Conservation (phyloP, 2,888 invertebrate species). For the Tiliacea aurago region DNA sequence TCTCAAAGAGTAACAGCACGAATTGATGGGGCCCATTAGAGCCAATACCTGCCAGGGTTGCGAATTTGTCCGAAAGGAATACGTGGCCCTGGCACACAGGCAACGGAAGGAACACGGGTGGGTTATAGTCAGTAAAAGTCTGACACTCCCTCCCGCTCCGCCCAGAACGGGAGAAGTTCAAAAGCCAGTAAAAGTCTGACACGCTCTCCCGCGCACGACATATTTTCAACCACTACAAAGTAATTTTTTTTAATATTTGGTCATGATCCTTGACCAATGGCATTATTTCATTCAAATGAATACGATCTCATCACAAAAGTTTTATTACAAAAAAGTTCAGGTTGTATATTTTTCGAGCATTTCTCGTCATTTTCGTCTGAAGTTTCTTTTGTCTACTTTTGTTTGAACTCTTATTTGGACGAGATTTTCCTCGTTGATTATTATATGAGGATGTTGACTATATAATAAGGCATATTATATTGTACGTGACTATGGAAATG, state of each 20-base stretch:
- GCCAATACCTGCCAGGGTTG: no score
- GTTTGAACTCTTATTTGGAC: slow-evolving; percentile 35
- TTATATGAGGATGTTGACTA: slow-evolving; percentile 21
- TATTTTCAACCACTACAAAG: background rate
- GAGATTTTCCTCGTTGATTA: slow-evolving; percentile 49
- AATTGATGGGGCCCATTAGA: no score
- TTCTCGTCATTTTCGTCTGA: slow-evolving; percentile 43
- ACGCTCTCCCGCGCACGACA: no score
- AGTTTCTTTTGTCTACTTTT: slow-evolving; percentile 48
- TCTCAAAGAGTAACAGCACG: no score
- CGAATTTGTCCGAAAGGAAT: no score
- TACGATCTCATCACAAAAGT: slow-evolving; percentile 60
- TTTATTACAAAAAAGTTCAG: slow-evolving; percentile 59
- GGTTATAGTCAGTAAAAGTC: no score
- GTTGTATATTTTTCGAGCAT: slow-evolving; percentile 31
- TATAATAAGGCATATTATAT: slow-evolving; percentile 18
- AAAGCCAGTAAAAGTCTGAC: no score
- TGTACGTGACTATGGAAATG: slow-evolving; percentile 33
- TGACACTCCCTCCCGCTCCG: no score
- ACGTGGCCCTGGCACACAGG: no score
- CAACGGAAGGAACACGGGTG: no score
- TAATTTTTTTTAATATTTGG: background rate
- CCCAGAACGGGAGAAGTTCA: no score
- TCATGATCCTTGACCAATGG: slow-evolving; percentile 41
- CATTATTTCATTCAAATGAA: slow-evolving; percentile 56